phyloP scores from a whole-genome alignment of 2,113 vertebrate genomes.

The Dicrurus megarhynchus region DNA sequence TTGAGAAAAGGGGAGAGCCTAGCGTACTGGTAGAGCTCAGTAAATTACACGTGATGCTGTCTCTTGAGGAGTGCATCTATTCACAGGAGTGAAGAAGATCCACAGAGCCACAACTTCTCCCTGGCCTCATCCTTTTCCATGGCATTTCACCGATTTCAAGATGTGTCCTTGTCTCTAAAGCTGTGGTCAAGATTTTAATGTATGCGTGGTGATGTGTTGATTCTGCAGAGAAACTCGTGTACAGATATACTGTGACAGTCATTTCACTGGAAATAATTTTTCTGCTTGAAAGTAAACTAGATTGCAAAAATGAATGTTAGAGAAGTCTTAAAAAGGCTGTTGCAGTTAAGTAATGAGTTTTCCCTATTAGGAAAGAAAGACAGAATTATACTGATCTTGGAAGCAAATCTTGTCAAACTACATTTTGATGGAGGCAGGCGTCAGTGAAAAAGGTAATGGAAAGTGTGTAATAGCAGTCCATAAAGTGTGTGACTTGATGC shows the following conservation, averaged over 20 bases:
- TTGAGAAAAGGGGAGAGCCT: slow-evolving; percentile 38
- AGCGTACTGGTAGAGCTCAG: not conserved
- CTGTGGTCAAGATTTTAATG: not conserved
- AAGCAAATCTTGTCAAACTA: not conserved
- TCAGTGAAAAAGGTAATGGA: not conserved
- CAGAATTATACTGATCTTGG: not conserved
- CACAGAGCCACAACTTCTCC: not conserved
- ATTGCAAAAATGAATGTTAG: not conserved
- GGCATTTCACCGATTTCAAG: slow-evolving; percentile 3
- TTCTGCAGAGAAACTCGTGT: not conserved
- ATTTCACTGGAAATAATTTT: slow-evolving; percentile 1
- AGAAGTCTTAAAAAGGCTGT: not conserved
- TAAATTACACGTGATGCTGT: not conserved
- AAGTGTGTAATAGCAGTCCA: not conserved
- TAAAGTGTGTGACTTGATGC: not conserved
- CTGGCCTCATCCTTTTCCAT: not conserved
- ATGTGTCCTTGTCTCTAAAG: not conserved
- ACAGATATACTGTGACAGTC: not conserved
- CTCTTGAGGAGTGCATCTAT: slow-evolving; percentile 10
- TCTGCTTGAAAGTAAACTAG: not conserved
- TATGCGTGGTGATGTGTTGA: not conserved
- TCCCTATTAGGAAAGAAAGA: not conserved
- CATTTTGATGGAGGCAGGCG: not conserved
- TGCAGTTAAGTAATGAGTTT: not conserved
- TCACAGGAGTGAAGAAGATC: not conserved